A percentile compares a stretch with the other conserved stretches of the same genome.
phyloP scores from a whole-genome alignment of 2,797 vertebrate genomes.

The Brotula barbata region DNA sequence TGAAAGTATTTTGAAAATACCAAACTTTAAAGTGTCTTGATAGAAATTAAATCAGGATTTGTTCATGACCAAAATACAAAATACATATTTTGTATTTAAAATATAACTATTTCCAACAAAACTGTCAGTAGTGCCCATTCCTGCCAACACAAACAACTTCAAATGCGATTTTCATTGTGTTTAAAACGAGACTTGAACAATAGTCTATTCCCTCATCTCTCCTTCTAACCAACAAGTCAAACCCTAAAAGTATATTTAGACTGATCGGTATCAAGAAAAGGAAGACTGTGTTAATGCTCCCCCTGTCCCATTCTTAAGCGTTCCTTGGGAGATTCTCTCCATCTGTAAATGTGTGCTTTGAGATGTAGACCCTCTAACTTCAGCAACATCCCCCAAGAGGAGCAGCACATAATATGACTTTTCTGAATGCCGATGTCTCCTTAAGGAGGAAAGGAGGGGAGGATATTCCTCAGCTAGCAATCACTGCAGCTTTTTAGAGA shows the following conservation, averaged over 20 bases:
- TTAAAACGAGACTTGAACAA: conserved; percentile 41
- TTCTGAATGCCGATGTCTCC: conserved; percentile 61
- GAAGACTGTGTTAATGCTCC: conserved; percentile 49
- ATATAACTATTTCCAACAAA: no score
- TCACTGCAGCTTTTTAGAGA: conserved; percentile 61
- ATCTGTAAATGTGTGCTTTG: conserved; percentile 59
- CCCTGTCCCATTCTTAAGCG: conserved; percentile 28
- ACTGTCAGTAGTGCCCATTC: no score
- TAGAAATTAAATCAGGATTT: no score
- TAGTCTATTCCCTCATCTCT: conserved; percentile 51
- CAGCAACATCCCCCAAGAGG: conserved; percentile 40
- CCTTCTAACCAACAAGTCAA: conserved; percentile 45
- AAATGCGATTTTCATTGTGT: conserved; percentile 37
- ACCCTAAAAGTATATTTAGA: conserved; percentile 52
- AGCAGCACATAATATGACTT: conserved; percentile 31
- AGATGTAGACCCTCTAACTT: conserved; percentile 69
- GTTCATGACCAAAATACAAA: no score
- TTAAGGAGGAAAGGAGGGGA: conserved; percentile 47
- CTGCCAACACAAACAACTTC: no score
- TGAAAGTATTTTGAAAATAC: no score
- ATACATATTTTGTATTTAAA: no score
- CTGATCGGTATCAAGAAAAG: conserved; percentile 49
- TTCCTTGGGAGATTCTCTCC: conserved; percentile 41
- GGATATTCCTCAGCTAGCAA: conserved; percentile 62
- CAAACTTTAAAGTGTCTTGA: no score